Percentiles rank a stretch among this genome's conserved stretches.
Evolutionary conservation across 2,888 invertebrate genomes (phyloP).

Genomic region (Acanthacorydalis orientalis): DNA sequence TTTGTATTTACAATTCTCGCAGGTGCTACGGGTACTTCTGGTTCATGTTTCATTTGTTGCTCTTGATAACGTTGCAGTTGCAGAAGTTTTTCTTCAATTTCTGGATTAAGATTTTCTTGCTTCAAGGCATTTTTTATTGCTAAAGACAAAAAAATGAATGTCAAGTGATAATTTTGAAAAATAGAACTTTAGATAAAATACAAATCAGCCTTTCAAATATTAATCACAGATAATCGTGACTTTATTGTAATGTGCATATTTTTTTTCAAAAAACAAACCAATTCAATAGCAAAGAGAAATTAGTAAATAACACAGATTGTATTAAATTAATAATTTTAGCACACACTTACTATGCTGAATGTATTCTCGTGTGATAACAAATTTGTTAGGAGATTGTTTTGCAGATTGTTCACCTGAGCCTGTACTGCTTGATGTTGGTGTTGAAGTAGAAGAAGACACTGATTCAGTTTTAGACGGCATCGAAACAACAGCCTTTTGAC

Average conservation of each 20-base stretch:
- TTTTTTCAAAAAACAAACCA: not conserved
- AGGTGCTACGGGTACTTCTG: slow-evolving; percentile 12
- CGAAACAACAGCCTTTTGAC: slow-evolving; percentile 6
- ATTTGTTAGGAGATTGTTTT: slow-evolving; percentile 36
- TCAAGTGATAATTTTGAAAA: not conserved
- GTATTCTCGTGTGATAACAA: slow-evolving; percentile 80
- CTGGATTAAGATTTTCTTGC: slow-evolving; percentile 80
- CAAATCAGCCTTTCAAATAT: too few species aligned
- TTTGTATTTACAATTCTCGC: slow-evolving; percentile 3
- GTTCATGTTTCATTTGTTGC: slow-evolving; percentile 50
- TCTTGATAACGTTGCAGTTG: slow-evolving; percentile 77
- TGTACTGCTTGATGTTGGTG: slow-evolving; percentile 6
- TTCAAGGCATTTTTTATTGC: slow-evolving; percentile 85
- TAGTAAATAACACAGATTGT: too few species aligned
- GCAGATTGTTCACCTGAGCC: slow-evolving; percentile 23
- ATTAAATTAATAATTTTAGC: not conserved
- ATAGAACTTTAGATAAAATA: too few species aligned
- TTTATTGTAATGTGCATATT: too few species aligned
- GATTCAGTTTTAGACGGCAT: slow-evolving; percentile 6
- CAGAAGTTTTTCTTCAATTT: slow-evolving; percentile 80
- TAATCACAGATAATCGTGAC: too few species aligned
- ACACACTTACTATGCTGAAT: slow-evolving; percentile 77
- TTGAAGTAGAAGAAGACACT: slow-evolving; percentile 10
- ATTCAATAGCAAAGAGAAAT: not conserved
- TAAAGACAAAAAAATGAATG: slow-evolving; percentile 25